Evolutionary conservation across 2,797 vertebrate species (phyloP).

Genomic region (Eulemur albifrons): DNA sequence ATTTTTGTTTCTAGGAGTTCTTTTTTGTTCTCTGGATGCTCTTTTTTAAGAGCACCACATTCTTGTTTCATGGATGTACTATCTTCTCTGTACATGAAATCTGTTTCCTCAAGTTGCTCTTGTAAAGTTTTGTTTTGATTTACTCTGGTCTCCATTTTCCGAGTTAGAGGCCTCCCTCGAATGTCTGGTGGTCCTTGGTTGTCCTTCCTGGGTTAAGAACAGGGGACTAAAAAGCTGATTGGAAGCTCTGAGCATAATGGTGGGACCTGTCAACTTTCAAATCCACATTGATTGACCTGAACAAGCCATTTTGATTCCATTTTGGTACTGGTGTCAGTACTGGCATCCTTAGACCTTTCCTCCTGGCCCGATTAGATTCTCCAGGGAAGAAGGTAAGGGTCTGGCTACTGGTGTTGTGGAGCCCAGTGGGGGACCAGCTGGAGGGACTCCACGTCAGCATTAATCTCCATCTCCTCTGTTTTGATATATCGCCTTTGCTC

Average conservation of each 20-base stretch:
- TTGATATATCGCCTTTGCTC: neutral
- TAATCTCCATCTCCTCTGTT: neutral
- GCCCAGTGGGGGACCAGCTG: neutral
- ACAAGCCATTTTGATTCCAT: neutral
- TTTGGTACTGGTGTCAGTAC: neutral
- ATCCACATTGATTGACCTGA: neutral
- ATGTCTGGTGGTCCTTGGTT: neutral
- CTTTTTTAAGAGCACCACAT: neutral
- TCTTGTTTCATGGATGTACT: neutral
- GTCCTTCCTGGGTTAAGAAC: constrained; percentile 15
- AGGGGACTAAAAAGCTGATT: neutral
- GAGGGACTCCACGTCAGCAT: neutral
- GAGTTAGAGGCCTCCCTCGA: neutral
- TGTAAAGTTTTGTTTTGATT: neutral
- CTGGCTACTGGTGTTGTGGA: neutral
- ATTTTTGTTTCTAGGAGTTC: neutral
- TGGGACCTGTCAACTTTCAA: neutral
- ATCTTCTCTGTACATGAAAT: neutral
- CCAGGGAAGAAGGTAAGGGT: neutral
- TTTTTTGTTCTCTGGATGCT: neutral
- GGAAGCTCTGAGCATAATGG: neutral
- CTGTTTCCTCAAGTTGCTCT: neutral
- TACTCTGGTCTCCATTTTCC: neutral
- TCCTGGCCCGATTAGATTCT: neutral
- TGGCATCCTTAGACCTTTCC: neutral